Evolutionary conservation across 2,113 vertebrate species (phyloP).

Genomic region (Sus scrofa): DNA sequence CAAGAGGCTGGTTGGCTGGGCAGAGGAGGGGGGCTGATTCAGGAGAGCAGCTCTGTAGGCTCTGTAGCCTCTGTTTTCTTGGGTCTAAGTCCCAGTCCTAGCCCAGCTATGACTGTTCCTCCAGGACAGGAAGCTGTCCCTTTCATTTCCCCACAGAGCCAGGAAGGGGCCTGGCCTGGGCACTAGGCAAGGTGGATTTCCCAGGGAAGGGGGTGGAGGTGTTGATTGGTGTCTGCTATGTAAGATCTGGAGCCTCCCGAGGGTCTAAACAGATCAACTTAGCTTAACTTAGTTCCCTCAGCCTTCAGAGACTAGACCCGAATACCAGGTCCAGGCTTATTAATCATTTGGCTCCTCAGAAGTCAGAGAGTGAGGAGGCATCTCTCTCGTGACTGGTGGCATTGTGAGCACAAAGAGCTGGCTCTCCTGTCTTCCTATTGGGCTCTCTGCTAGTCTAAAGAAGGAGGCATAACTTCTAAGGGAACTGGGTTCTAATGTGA

Average conservation of each 20-base stretch:
- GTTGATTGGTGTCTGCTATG: not conserved
- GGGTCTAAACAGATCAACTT: not conserved
- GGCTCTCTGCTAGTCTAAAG: not conserved
- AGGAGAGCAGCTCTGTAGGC: not conserved
- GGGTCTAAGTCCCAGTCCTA: not conserved
- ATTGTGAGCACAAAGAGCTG: not conserved
- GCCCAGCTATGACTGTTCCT: not conserved
- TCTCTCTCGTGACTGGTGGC: not conserved
- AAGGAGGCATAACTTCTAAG: not conserved
- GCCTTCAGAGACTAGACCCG: not conserved
- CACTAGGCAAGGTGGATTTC: not conserved
- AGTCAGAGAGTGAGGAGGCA: not conserved
- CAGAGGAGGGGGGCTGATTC: not conserved
- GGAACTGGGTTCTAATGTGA: not conserved
- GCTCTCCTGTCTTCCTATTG: not conserved
- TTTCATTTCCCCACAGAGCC: not conserved
- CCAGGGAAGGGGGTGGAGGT: not conserved
- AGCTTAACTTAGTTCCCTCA: not conserved
- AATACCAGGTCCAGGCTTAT: not conserved
- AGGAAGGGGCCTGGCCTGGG: not conserved
- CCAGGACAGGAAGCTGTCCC: not conserved
- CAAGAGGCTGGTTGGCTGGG: not conserved
- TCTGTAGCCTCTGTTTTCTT: not conserved
- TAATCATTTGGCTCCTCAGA: not conserved
- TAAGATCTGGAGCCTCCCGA: not conserved